Conservation (phyloP, 2,888 invertebrate genomes). For the Troides aeacus region DNA sequence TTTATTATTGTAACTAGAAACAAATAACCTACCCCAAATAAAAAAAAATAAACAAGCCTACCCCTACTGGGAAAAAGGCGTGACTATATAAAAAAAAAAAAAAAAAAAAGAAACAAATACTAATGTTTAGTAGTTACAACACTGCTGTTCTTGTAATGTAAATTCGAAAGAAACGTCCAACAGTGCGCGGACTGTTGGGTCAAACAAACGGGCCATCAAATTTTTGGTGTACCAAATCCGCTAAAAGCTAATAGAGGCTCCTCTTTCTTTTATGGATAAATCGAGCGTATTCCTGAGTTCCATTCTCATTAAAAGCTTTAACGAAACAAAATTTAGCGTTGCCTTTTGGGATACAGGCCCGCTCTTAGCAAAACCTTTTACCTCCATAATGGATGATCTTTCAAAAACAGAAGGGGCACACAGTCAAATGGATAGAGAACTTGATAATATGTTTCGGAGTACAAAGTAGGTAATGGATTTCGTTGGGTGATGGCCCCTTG, state of each 20-base stretch:
- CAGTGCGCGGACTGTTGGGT: background rate
- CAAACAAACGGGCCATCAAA: background rate
- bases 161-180: background rate
- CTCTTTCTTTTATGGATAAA: constrained; percentile 29
- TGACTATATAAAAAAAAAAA: no score
- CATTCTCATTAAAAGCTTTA: constrained; percentile 39
- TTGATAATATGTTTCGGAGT: constrained; percentile 48
- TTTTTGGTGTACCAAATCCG: constrained; percentile 12
- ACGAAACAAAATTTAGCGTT: constrained; percentile 39
- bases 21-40: no score
- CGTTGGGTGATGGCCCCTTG: constrained; percentile 45
- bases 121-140: no score
- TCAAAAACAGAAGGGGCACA: constrained; percentile 54
- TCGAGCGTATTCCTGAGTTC: constrained; percentile 47
- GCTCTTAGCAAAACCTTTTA: constrained; percentile 51
- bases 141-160: no score
- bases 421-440: constrained; percentile 54
- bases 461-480: constrained; percentile 60
- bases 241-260: constrained; percentile 24
- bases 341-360: constrained; percentile 36
- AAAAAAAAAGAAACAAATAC: no score
- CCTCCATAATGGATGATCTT: constrained; percentile 60
- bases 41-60: no score
- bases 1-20: no score
- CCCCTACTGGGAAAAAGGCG: no score